Conservation (phyloP, 35 echinoderm and acorn worm genomes). For the Acanthaster planci region DNA sequence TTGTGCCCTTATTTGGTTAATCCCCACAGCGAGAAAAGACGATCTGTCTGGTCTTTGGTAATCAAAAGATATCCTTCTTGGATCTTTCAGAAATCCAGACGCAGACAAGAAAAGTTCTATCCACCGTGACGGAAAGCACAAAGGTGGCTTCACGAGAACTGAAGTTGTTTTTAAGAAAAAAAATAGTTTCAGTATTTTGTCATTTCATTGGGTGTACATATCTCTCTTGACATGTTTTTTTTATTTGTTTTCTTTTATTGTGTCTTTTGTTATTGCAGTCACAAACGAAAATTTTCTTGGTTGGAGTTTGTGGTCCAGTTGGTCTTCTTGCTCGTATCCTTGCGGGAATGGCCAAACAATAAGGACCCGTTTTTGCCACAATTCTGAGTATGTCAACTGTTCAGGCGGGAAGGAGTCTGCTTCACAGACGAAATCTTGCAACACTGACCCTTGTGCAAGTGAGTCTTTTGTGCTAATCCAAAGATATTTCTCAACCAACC, state of each 20-base stretch:
- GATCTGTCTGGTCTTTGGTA: too few species aligned
- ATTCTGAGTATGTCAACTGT: background rate
- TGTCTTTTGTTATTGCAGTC: background rate
- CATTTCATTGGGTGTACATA: too few species aligned
- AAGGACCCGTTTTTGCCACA: background rate
- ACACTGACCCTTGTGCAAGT: constrained; percentile 18
- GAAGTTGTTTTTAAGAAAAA: too few species aligned
- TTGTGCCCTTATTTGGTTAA: too few species aligned
- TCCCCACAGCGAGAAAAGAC: too few species aligned
- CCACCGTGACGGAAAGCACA: too few species aligned
- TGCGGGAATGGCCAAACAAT: background rate
- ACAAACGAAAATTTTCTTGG: background rate
- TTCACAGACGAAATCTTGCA: background rate
- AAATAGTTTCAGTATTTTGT: too few species aligned
- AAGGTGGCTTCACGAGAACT: too few species aligned
- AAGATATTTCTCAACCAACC: too few species aligned
- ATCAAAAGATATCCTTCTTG: too few species aligned
- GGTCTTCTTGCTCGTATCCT: background rate
- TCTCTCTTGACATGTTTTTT: background rate
- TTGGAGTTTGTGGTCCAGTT: background rate
- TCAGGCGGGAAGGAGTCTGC: background rate
- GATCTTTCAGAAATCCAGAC: too few species aligned
- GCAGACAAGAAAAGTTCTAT: too few species aligned
- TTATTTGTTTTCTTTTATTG: background rate
- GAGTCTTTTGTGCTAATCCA: background rate